Base-by-base conservation (phyloP, 2,113 vertebrate species). In the Acrocephalus arundinaceus region DNA sequence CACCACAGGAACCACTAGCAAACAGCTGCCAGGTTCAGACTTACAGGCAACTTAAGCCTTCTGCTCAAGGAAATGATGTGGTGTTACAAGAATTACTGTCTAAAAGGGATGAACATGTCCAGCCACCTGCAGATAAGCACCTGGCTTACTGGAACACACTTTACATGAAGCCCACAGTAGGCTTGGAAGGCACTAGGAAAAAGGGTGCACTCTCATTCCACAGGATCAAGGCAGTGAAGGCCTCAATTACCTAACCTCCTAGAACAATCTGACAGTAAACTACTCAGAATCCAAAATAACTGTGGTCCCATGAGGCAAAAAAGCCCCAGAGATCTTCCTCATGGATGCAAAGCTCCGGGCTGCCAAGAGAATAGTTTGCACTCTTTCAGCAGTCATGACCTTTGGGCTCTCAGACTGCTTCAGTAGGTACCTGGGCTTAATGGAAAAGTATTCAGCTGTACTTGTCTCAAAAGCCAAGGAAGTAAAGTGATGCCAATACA, bases 21-120 rank as follows among this genome's bases (percentile, higher is more conserved):
- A 48, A n/a, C 18, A 13, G 1, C 28, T 11, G 8, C 58, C 27
- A 43, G 54, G 27, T 35, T 72, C 52, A 80, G 27, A 27, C 18
- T 83, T 15, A 80, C 1, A 24, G 31, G 25, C 41, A 89, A 52
- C 51, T 66, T 52, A 15, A 28, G 12, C n/a, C 49, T 84, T 49
- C 24, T 4, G 8, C 55, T 54, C 0, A 0, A 87, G 57, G 10
- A 87, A 87, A 54, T 8, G 3, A 58, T 0, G 3, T 13, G 11
- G 23, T 13, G 13, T 25, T 76, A 59, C 9, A 43, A 37, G 46
- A 45, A 89, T 5, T 4, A 72, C 8, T 51, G 31, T n/a, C 41
- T 62, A 58, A 52, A 75, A 59, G 33, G 23, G n/a, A 63, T 67
- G 68, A 80, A 84, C 22, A 35, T 13, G 23, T 30, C 16, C n/a